Evolutionary conservation across 2,113 vertebrate genomes (phyloP).

Genomic region (Vidua chalybeata): DNA sequence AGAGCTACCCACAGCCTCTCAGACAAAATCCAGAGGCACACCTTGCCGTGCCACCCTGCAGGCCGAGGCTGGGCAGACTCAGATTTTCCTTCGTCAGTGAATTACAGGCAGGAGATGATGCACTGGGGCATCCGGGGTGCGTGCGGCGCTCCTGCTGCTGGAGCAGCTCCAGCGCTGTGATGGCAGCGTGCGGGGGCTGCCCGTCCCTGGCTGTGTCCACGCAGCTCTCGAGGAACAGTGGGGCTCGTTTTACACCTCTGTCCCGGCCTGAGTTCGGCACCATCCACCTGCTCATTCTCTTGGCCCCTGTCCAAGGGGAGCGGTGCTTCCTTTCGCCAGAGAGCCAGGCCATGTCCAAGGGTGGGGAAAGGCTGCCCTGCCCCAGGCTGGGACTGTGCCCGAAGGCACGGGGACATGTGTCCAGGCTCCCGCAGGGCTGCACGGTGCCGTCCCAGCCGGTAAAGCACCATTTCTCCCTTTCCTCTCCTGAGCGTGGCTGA

Average conservation of each 20-base stretch:
- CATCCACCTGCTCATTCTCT: not conserved
- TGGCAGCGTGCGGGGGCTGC: fast-evolving
- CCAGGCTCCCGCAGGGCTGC: not conserved
- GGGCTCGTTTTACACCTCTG: not conserved
- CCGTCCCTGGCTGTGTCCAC: too few species aligned
- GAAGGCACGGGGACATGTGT: fast-evolving
- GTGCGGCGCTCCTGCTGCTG: not conserved
- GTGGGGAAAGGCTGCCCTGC: not conserved
- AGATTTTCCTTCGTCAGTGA: not conserved
- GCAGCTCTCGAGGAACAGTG: not conserved
- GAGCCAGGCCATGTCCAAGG: not conserved
- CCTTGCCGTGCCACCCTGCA: too few species aligned
- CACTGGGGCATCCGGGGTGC: fast-evolving
- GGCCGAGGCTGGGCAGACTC: fast-evolving
- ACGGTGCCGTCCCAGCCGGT: fast-evolving
- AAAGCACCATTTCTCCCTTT: not conserved
- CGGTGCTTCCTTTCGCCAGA: fast-evolving
- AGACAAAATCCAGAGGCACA: not conserved
- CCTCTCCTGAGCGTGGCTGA: not conserved
- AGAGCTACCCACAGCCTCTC: not conserved
- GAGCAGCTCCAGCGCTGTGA: fast-evolving
- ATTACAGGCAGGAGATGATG: not conserved
- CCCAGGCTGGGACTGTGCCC: not conserved
- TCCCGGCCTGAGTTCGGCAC: not conserved
- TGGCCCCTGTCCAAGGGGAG: fast-evolving